These are phyloP conservation scores for Lasioglossum malachurum DNA, from an alignment of 2,888 invertebrate species.

Conservation along the genomic window DNA sequence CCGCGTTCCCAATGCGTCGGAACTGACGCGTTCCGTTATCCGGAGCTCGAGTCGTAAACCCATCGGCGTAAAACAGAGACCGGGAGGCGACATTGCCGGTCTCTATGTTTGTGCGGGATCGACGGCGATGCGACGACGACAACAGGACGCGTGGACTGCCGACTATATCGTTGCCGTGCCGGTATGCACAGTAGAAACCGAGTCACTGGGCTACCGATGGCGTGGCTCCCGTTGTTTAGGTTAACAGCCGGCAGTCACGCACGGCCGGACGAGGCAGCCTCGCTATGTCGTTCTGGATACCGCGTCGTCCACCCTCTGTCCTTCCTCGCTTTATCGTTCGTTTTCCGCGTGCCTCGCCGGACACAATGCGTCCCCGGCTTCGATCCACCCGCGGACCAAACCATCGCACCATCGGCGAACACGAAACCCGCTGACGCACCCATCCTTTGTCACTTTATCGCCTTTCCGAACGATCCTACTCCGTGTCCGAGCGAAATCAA, in stretches of 20 bases:
- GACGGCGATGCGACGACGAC: slow-evolving; percentile 20
- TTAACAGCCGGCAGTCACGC: slow-evolving; percentile 80
- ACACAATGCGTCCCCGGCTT: slow-evolving; percentile 35
- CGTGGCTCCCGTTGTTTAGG: slow-evolving; percentile 71
- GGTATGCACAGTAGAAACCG: slow-evolving; percentile 61
- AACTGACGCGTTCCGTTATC: slow-evolving; percentile 31
- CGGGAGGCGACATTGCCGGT: slow-evolving; percentile 7
- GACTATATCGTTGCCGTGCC: background rate
- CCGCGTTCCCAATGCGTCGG: slow-evolving; percentile 10
- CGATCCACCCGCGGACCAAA: slow-evolving; percentile 35
- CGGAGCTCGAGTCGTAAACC: slow-evolving; percentile 3
- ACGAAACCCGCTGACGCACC: background rate
- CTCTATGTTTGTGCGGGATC: background rate
- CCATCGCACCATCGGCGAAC: background rate
- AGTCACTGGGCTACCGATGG: slow-evolving; percentile 72
- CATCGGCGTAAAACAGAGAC: slow-evolving; percentile 19
- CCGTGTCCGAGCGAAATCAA: background rate
- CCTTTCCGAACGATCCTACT: background rate
- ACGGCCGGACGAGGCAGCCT: slow-evolving; percentile 47
- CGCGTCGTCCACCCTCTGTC: slow-evolving; percentile 41
- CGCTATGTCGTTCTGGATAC: slow-evolving; percentile 39
- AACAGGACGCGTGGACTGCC: background rate
- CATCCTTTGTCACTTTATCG: background rate
- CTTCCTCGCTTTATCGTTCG: slow-evolving; percentile 47
- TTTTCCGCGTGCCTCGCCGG: slow-evolving; percentile 39